A percentile compares a stretch with the other conserved stretches of the same genome.
phyloP scores from a whole-genome alignment of 1,140 invertebrate species.

The Drosophila pseudoananassae region DNA sequence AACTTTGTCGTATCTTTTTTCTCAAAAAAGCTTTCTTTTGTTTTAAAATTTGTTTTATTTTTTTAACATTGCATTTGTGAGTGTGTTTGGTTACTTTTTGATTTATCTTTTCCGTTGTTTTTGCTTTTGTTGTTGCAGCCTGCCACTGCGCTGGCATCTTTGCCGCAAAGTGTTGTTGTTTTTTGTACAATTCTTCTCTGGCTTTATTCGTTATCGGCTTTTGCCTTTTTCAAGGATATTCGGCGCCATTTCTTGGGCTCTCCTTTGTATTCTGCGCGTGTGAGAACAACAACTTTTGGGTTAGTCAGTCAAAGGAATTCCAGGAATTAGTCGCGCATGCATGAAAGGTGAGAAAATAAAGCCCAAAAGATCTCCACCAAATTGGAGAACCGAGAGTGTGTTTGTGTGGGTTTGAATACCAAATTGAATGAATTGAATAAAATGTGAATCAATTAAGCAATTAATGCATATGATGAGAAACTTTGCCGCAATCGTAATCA shows the following conservation, averaged over 20 bases:
- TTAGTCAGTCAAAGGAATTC: slow-evolving; percentile 82
- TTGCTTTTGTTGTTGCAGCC: slow-evolving; percentile 36
- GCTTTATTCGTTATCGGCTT: slow-evolving; percentile 62
- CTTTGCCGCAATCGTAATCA: not conserved
- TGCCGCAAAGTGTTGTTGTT: slow-evolving; percentile 37
- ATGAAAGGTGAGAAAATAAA: slow-evolving; percentile 71
- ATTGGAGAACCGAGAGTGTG: slow-evolving; percentile 2
- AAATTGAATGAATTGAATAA: slow-evolving; percentile 76
- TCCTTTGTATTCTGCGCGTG: slow-evolving; percentile 58
- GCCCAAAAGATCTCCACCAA: slow-evolving; percentile 32
- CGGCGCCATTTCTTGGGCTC: slow-evolving; percentile 53
- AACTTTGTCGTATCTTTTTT: not conserved
- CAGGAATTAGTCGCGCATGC: slow-evolving; percentile 66
- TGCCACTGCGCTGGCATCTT: slow-evolving; percentile 57
- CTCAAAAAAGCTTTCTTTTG: not conserved
- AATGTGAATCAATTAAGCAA: slow-evolving; percentile 80
- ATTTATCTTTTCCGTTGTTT: slow-evolving; percentile 80
- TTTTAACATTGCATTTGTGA: slow-evolving; percentile 37
- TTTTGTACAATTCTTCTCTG: not conserved
- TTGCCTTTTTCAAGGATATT: slow-evolving; percentile 79
- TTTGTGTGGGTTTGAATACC: slow-evolving; percentile 22
- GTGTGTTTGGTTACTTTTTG: slow-evolving; percentile 74
- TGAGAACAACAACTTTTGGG: slow-evolving; percentile 68
- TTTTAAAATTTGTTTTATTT: slow-evolving; percentile 4
- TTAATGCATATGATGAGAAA: slow-evolving; percentile 63